A percentile compares a stretch with the other conserved stretches of the same genome.
phyloP scores from a whole-genome alignment of 2,888 invertebrate genomes.

The Cataglyphis livida region DNA sequence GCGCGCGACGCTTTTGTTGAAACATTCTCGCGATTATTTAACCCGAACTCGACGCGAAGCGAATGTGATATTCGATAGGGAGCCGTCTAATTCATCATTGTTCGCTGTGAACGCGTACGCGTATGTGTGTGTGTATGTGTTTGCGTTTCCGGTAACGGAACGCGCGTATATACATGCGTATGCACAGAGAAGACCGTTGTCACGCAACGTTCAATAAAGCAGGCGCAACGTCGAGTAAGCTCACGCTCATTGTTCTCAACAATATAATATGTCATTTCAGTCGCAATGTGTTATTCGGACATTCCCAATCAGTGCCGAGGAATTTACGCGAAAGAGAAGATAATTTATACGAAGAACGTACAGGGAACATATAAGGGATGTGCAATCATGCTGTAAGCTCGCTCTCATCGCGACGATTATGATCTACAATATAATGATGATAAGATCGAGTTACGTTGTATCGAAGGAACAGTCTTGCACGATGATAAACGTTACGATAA shows the following conservation, averaged over 20 bases:
- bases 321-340: constrained; percentile 9
- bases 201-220: constrained; percentile 48
- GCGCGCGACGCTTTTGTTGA: background rate
- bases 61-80: constrained; percentile 36
- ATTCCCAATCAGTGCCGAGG: background rate
- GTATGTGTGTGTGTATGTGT: background rate
- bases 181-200: constrained; percentile 2
- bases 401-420: constrained; percentile 16
- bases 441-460: constrained; percentile 13
- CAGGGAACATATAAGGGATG: background rate
- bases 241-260: constrained; percentile 34
- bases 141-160: background rate
- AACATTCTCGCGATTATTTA: constrained; percentile 40
- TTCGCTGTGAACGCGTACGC: background rate
- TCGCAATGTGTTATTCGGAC: constrained; percentile 26
- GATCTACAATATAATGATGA: constrained; percentile 8
- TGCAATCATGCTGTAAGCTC: constrained; percentile 18
- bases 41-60: background rate
- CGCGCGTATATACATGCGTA: background rate
- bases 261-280: constrained; percentile 45
- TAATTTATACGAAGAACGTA: constrained; percentile 29
- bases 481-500: background rate
- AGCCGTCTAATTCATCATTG: constrained; percentile 16
- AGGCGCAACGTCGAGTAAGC: constrained; percentile 14
- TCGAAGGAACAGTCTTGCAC: background rate